Base-by-base conservation (phyloP, 1,140 invertebrate genomes). In the Bombus huntii region DNA sequence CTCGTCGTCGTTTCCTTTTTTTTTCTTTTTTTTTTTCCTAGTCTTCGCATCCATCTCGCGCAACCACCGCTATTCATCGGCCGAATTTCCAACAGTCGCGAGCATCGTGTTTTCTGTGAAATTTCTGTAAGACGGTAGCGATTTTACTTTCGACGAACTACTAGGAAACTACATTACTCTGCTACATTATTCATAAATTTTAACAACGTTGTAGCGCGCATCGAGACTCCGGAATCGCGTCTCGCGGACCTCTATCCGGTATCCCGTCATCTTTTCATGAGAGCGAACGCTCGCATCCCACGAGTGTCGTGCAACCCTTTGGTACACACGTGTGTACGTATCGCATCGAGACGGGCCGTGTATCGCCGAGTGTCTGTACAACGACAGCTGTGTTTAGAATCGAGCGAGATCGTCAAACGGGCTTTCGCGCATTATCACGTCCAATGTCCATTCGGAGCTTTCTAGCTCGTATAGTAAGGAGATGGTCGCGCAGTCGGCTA, bases 141-240 rank as follows among this genome's bases (percentile, higher is more conserved):
- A 71, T 57, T 9, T 34, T 31, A 22, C 37, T 62, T n/a, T 34
- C 39, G 70, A 39, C 22, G 70, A 81, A 62, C 47, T 44, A 81
- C 68, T 47, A 34, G 31, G 39, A 34, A 74, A 42, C 70, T 39
- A 31, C 80, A 22, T 73, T 74, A 74, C 28, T 28, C 31, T 15
- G 53, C 53, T 65, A 28, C 34, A 44, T 62, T 82, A 82, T 82
- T 82, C 80, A 74, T 82, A 73, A 82, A 82, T 74, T 82, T 74
- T 18, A 82, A 74, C 39, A 74, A 82, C 37, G 39, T 28, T 18
- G 39, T 5, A n/a, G 15, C 25, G 34, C 15, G 28, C 34, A 18
- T 53, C 47, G 47, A 22, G 18, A 22, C 18, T 53, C 18, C 9
- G 2, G 25, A 10, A 25, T 15, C 15, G 62, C 31, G n/a, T 68